Evolutionary conservation across 2,888 invertebrate species (phyloP).

Genomic region (Polia nebulosa): DNA sequence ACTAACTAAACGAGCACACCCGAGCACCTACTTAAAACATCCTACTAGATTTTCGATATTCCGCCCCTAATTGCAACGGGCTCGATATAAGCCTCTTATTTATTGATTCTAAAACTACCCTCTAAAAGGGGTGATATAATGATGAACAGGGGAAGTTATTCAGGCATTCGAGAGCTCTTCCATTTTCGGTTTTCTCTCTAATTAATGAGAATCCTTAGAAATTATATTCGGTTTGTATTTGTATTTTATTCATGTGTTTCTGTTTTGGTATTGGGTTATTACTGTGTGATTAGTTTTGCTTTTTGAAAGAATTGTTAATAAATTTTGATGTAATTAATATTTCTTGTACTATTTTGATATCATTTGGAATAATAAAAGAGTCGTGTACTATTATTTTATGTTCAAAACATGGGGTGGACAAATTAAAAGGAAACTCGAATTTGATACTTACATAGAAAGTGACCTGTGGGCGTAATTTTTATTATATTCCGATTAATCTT

Average conservation of each 20-base stretch:
- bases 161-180: slow-evolving; percentile 51
- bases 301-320: not conserved
- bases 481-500: no score
- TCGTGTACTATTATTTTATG: no score
- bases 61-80: slow-evolving; percentile 55
- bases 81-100: slow-evolving; percentile 62
- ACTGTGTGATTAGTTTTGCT: not conserved
- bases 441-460: no score
- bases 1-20: not conserved
- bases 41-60: slow-evolving; percentile 43
- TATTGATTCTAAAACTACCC: slow-evolving; percentile 67
- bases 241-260: slow-evolving; percentile 12
- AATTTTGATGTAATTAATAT: not conserved
- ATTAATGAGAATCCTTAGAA: slow-evolving; percentile 62
- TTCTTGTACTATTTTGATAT: no score
- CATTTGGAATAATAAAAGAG: no score
- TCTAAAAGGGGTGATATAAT: slow-evolving; percentile 64
- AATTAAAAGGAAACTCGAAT: no score
- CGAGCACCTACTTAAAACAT: slow-evolving; percentile 7
- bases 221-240: slow-evolving; percentile 44
- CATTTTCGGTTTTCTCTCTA: slow-evolving; percentile 60
- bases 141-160: slow-evolving; percentile 62
- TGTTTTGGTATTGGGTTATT: not conserved
- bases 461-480: no score
- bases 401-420: no score